Percentiles rank a stretch among this genome's conserved stretches.
phyloP scores from a whole-genome alignment of 2,113 vertebrate genomes.

The Pionites leucogaster region DNA sequence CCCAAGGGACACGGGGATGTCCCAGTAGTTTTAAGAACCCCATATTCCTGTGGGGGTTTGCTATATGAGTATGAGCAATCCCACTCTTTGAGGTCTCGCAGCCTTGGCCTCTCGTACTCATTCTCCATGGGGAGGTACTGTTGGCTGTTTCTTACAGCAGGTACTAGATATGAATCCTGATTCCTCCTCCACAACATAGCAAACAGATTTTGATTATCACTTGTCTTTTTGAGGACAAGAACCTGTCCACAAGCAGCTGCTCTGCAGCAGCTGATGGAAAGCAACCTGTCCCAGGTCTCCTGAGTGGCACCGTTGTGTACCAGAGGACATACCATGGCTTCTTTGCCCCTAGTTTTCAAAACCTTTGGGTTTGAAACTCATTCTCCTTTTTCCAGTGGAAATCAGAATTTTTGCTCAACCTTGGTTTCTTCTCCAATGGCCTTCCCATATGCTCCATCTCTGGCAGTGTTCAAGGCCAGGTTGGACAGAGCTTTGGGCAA shows the following conservation, averaged over 20 bases:
- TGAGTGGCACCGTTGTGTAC: accelerated
- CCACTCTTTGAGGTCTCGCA: neutral
- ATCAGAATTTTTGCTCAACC: neutral
- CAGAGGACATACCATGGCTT: neutral
- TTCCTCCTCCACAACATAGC: neutral
- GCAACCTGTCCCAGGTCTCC: neutral
- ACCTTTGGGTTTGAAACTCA: neutral
- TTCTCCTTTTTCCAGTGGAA: neutral
- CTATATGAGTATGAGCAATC: neutral
- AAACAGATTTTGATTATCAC: neutral
- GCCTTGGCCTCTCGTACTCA: neutral
- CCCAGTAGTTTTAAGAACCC: neutral
- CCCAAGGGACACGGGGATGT: neutral
- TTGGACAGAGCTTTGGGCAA: neutral
- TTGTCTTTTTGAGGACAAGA: neutral
- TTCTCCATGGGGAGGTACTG: neutral
- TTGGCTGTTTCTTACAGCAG: accelerated
- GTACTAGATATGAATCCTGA: neutral
- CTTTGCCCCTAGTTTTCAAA: neutral
- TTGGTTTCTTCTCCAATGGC: neutral
- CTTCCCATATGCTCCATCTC: neutral
- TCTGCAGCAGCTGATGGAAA: neutral
- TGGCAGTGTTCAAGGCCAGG: neutral
- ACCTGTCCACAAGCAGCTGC: neutral
- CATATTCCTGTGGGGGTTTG: neutral